Evolutionary conservation across 2,797 vertebrate species (phyloP).

Genomic region (Scomberomorus guttatus): DNA sequence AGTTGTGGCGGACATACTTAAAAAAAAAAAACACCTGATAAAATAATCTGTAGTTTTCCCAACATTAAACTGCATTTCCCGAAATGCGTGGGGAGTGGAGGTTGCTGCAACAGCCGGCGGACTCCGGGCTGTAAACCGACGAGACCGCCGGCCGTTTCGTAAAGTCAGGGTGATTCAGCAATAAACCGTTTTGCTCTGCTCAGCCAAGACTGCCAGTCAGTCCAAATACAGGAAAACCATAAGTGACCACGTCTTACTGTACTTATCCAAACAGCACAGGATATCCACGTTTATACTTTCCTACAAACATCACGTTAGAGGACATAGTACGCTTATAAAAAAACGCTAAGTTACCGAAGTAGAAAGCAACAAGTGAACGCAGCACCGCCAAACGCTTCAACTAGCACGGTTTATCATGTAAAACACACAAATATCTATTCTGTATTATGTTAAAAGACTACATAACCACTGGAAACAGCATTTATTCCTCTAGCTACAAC

Average conservation of each 20-base stretch:
- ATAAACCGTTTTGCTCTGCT: slow-evolving; percentile 69
- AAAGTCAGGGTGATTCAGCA: slow-evolving; percentile 91
- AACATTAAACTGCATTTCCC: slow-evolving; percentile 68
- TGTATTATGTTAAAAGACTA: fast-evolving
- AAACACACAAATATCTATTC: background rate
- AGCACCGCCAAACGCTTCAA: slow-evolving; percentile 47
- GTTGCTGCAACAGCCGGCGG: slow-evolving; percentile 61
- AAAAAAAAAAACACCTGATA: slow-evolving; percentile 9
- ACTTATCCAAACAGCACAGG: slow-evolving; percentile 18
- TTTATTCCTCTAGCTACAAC: slow-evolving; percentile 33
- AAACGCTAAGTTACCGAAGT: background rate
- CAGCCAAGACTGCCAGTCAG: slow-evolving; percentile 38
- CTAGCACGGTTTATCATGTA: background rate
- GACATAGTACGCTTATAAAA: slow-evolving; percentile 8
- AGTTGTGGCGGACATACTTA: background rate
- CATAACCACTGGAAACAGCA: background rate
- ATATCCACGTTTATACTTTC: slow-evolving; percentile 28
- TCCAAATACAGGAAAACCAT: slow-evolving; percentile 36
- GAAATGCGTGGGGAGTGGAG: slow-evolving; percentile 74
- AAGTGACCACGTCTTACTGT: slow-evolving; percentile 24
- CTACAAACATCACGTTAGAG: slow-evolving; percentile 50
- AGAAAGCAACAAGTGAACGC: slow-evolving; percentile 78
- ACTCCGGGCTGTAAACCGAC: slow-evolving; percentile 65
- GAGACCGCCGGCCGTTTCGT: slow-evolving; percentile 75
- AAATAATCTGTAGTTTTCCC: background rate